phyloP scores from a whole-genome alignment of 2,888 invertebrate species.

The Pyrocoelia pectoralis region DNA sequence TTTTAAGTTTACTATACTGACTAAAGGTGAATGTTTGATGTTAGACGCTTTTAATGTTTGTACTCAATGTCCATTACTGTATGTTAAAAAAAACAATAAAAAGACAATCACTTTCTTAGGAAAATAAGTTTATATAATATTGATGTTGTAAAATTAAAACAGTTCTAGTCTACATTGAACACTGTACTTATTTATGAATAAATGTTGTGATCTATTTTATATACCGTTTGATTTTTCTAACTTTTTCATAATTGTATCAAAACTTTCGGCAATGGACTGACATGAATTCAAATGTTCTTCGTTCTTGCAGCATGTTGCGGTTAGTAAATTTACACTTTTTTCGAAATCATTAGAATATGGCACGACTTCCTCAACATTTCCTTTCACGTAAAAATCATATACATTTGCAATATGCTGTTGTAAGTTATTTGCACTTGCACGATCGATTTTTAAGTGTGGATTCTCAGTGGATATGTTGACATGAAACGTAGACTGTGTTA shows the following conservation, averaged over 20 bases:
- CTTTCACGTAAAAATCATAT: conserved; percentile 1
- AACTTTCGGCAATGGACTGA: background rate
- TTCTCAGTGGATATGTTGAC: background rate
- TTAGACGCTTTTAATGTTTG: conserved; percentile 26
- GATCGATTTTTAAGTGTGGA: conserved; percentile 3
- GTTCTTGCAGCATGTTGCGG: conserved; percentile 1
- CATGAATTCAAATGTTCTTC: background rate
- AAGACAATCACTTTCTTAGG: conserved; percentile 31
- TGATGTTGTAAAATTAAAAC: conserved; percentile 11
- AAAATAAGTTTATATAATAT: conserved; percentile 10
- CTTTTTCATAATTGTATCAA: background rate
- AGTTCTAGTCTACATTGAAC: conserved; percentile 25
- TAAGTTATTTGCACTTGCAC: background rate
- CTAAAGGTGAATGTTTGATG: conserved; percentile 11
- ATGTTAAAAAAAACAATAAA: conserved; percentile 32
- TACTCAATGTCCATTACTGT: conserved; percentile 14
- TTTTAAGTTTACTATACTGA: background rate
- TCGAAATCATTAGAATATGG: background rate
- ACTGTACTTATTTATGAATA: conserved; percentile 27
- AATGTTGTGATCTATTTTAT: background rate
- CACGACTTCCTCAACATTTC: conserved; percentile 5
- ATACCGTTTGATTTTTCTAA: background rate
- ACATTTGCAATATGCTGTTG: background rate
- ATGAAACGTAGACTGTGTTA: background rate
- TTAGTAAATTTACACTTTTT: background rate